phyloP scores from a whole-genome alignment of 1,140 invertebrate species.

The Medauroidea extradentata region DNA sequence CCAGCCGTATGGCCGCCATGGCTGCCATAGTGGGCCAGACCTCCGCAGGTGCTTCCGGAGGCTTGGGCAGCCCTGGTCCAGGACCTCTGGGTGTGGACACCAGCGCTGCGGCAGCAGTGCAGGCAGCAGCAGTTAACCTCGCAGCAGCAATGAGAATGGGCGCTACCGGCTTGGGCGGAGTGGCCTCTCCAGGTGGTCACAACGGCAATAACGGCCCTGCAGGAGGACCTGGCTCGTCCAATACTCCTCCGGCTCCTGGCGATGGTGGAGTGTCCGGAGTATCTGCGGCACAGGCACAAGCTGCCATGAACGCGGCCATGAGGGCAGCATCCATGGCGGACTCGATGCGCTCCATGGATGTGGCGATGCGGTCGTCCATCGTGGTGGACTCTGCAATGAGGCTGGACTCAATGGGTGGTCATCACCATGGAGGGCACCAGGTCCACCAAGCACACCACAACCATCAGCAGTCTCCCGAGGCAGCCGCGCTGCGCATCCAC shows the following conservation, averaged over 20 bases:
- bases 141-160: constrained; percentile 75
- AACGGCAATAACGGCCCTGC: constrained; percentile 47
- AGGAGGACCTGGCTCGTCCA: constrained; percentile 5
- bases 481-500: constrained; percentile 61
- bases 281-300: constrained; percentile 30
- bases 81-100: constrained; percentile 40
- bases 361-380: constrained; percentile 27
- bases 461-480: constrained; percentile 47
- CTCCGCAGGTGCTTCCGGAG: constrained; percentile 45
- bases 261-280: constrained; percentile 29
- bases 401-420: constrained; percentile 10
- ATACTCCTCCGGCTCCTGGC: constrained; percentile 41
- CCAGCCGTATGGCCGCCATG: constrained; percentile 69
- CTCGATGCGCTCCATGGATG: constrained; percentile 34
- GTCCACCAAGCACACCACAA: constrained; percentile 13
- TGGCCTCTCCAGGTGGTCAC: constrained; percentile 43
- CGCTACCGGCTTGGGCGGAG: constrained; percentile 7
- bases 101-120: constrained; percentile 49
- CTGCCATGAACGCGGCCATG: constrained; percentile 37
- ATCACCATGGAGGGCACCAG: constrained; percentile 11
- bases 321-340: constrained; percentile 13
- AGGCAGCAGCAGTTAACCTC: constrained; percentile 68
- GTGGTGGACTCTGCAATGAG: constrained; percentile 14
- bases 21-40: constrained; percentile 60
- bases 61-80: constrained; percentile 19